Evolutionary conservation across 2,113 vertebrate species (phyloP).

Genomic region (Pteronura brasiliensis): DNA sequence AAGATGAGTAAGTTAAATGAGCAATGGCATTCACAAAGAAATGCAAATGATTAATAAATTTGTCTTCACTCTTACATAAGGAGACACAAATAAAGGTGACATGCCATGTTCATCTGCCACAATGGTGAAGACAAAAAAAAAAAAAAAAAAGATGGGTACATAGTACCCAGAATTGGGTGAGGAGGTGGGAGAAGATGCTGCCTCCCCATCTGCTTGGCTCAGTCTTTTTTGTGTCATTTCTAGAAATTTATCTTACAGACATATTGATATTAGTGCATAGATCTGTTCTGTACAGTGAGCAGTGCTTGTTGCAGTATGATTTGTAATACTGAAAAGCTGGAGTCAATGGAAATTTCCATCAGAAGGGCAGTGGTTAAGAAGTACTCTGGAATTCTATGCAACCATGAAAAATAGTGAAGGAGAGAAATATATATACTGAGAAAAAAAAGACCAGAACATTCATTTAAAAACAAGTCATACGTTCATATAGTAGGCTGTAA

Average conservation of each 20-base stretch:
- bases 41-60: neutral
- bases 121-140: neutral
- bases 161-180: neutral
- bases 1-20: neutral
- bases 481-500: neutral
- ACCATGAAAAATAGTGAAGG: neutral
- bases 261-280: neutral
- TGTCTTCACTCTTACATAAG: neutral
- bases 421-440: neutral
- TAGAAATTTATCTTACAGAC: neutral
- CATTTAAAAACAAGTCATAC: neutral
- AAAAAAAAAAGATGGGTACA: neutral
- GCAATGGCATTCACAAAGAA: neutral
- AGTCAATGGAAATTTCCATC: neutral
- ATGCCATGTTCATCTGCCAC: neutral
- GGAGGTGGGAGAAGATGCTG: neutral
- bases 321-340: neutral
- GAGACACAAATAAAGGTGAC: neutral
- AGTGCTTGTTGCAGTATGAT: neutral
- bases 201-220: neutral
- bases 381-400: neutral
- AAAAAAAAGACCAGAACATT: conserved; percentile 3
- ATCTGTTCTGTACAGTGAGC: neutral
- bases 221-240: neutral
- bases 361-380: neutral